These are phyloP conservation scores for Lampris incognitus DNA, from an alignment of 2,113 vertebrate species.

Conservation along the genomic window DNA sequence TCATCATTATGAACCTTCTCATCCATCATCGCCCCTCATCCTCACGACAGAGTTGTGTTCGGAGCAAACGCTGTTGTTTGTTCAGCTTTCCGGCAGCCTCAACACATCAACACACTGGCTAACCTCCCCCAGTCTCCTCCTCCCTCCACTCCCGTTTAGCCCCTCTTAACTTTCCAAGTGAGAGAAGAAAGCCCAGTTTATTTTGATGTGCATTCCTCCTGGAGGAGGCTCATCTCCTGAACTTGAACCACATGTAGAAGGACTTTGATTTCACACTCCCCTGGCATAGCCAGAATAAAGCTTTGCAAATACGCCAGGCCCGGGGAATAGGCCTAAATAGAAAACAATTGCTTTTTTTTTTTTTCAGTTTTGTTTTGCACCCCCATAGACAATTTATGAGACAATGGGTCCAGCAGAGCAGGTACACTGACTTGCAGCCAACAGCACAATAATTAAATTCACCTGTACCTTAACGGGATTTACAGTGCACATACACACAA, in stretches of 20 bases:
- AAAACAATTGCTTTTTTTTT: background rate
- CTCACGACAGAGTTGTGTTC: constrained; percentile 1
- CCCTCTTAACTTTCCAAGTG: constrained; percentile 28
- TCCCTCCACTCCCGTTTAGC: background rate
- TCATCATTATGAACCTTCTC: constrained; percentile 8
- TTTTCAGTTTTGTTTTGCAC: too few species aligned
- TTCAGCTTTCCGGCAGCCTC: constrained; percentile 70
- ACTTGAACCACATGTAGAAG: constrained; percentile 56
- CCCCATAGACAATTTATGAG: too few species aligned
- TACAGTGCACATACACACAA: too few species aligned
- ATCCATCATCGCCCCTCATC: constrained; percentile 20
- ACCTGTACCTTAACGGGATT: too few species aligned
- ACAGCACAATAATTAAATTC: too few species aligned
- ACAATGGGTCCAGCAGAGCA: too few species aligned
- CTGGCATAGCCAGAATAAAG: background rate
- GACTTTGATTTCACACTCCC: background rate
- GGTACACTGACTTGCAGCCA: too few species aligned
- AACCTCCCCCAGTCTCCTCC: background rate
- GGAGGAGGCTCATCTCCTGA: constrained; percentile 31
- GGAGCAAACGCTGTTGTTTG: constrained; percentile 64
- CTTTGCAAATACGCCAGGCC: constrained; percentile 10
- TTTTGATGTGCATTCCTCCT: constrained; percentile 59
- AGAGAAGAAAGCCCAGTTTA: constrained; percentile 48
- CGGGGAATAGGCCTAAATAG: background rate
- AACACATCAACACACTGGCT: constrained; percentile 12